Conservation (phyloP, 2,797 vertebrate species). For the Smutsia temminckii region DNA sequence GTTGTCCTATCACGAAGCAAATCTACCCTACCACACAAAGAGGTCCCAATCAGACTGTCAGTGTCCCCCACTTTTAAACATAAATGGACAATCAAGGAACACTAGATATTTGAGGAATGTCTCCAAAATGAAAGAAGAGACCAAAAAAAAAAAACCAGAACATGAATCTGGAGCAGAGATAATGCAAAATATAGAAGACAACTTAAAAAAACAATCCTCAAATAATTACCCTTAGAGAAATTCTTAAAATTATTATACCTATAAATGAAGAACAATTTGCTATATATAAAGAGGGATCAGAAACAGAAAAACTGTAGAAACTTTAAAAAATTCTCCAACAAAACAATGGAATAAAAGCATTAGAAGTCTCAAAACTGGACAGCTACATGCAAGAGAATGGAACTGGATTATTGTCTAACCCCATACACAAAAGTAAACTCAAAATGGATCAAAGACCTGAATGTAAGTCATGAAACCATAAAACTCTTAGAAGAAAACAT, state of each 20-base stretch:
- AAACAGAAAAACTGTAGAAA: background rate
- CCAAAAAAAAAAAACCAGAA: background rate
- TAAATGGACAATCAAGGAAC: background rate
- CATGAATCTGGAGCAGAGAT: constrained; percentile 10
- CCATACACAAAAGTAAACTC: background rate
- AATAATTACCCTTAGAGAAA: background rate
- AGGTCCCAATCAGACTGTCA: background rate
- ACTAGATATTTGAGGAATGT: constrained; percentile 3
- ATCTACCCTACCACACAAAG: background rate
- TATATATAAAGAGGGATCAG: constrained; percentile 11
- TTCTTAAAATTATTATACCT: background rate
- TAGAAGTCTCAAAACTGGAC: background rate
- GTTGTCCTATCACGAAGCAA: background rate
- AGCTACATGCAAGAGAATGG: too few species aligned
- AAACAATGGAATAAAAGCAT: constrained; percentile 40
- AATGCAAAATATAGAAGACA: background rate
- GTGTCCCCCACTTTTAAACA: background rate
- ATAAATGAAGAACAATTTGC: constrained; percentile 13
- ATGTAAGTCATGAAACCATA: background rate
- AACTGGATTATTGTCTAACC: background rate
- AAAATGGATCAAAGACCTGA: background rate
- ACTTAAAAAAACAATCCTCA: background rate
- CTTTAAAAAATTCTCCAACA: constrained; percentile 5
- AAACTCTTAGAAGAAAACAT: background rate
- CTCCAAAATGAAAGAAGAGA: constrained; percentile 32